Evolutionary conservation across 2,797 vertebrate species (phyloP), one percentile per base, ranked within the genome.

Genomic region (Argyrosomus regius): DNA sequence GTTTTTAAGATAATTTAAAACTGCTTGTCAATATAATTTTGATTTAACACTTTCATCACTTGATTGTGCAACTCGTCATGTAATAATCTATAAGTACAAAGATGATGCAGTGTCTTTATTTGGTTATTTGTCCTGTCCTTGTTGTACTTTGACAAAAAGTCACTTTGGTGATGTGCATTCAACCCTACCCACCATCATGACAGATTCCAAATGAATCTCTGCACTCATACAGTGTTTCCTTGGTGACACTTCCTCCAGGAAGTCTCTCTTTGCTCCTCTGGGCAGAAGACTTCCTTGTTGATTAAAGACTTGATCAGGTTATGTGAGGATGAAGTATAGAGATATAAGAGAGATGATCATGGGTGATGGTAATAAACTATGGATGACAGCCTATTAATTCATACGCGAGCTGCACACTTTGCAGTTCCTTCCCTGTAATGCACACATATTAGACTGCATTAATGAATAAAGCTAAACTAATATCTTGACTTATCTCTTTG

Each of bases 241-340:
- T 6, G 2, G 20, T 1, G 31, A 66, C 12, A 58, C 70, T 52
- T 78, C 65, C 53, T 70, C 22, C 60, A 64, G 73, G 63, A 84
- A 58, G 76, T 52, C 8, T 61, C 62, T 60, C 28, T 43, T 54
- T 60, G 60, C 79, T 76, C 52, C 72, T 75, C 56, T 72, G 54
- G 79, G 81, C 65, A 60, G 61, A 61, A 46, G 6, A 35, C 73
- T 54, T 70, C 59, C 57, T 77, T 16, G 46, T 61, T 85, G 70
- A 85, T 88, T 88, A 77, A 85, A 77, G 75, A 65, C 64, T 46
- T 74, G 81, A 88, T 90, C 81, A 78, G 65, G 24, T 78, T 66
- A 59, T 45, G 53, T 46, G 69, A 71, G 52, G 60, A 81, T 74
- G 72, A 71, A 35, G 48, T 56, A 83, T 64, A 50, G 65, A 20